A percentile compares a stretch with the other conserved stretches of the same genome.
Evolutionary conservation across 2,797 vertebrate genomes (phyloP).

Genomic region (Sylvilagus floridanus): DNA sequence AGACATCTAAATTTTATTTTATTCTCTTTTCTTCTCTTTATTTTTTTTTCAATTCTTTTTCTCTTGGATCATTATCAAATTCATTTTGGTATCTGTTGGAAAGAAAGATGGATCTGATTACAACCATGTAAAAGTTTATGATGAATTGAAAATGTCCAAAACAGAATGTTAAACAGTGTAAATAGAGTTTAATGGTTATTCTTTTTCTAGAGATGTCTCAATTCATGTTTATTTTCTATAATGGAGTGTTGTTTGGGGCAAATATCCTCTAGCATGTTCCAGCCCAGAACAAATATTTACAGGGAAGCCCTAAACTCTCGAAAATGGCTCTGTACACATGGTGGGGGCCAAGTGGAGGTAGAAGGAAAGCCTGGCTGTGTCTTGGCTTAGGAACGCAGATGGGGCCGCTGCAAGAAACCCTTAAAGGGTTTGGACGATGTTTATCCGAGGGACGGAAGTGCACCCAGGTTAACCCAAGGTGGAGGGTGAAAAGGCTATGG

Average conservation of each 20-base stretch:
- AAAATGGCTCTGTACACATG: conserved; percentile 51
- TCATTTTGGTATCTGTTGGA: neutral
- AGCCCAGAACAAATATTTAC: conserved; percentile 75
- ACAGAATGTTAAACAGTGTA: conserved; percentile 28
- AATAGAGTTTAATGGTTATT: conserved; percentile 22
- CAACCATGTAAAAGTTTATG: neutral
- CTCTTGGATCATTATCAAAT: neutral
- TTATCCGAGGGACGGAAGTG: conserved; percentile 63
- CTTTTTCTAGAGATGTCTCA: conserved; percentile 40
- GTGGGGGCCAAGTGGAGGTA: neutral
- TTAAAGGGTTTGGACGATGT: conserved; percentile 55
- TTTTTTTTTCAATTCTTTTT: neutral
- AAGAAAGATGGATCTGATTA: conserved; percentile 18
- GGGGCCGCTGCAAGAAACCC: neutral
- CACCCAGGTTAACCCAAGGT: conserved; percentile 63
- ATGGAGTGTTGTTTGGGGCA: conserved; percentile 47
- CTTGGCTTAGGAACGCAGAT: neutral
- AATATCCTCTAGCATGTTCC: conserved; percentile 52
- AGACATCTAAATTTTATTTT: neutral
- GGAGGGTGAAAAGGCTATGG: conserved; percentile 71
- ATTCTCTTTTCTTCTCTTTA: neutral
- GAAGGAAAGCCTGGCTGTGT: conserved; percentile 15
- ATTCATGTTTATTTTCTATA: conserved; percentile 32
- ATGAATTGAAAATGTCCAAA: conserved; percentile 45
- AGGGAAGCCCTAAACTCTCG: conserved; percentile 52